Conservation (phyloP, 2,797 vertebrate genomes). For the Propithecus deckenii region DNA sequence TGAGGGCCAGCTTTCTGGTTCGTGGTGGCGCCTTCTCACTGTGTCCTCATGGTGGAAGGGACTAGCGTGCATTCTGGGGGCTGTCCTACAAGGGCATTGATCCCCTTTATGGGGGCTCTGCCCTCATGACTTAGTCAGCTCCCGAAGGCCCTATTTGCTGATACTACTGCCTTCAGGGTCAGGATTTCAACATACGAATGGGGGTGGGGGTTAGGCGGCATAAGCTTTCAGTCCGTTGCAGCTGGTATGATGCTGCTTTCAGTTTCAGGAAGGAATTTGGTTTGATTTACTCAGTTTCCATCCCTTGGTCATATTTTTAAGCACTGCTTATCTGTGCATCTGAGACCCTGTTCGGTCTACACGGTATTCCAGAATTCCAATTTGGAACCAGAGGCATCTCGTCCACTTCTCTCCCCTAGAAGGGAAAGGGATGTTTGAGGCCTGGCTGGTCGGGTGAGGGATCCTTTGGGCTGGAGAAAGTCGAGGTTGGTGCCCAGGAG, state of each 20-base stretch:
- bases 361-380: not conserved
- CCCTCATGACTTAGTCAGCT: not conserved
- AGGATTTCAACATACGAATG: not conserved
- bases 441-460: not conserved
- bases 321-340: not conserved
- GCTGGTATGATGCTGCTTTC: accelerated
- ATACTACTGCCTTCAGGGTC: not conserved
- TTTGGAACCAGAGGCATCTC: not conserved
- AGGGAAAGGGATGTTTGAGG: not conserved
- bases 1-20: not conserved
- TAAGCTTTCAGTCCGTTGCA: not conserved
- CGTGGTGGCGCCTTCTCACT: too few species aligned
- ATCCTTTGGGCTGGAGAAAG: not conserved
- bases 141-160: not conserved
- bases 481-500: not conserved
- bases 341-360: not conserved
- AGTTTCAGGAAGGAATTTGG: not conserved
- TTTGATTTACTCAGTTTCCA: not conserved
- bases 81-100: not conserved
- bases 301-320: not conserved
- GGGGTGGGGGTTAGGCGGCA: accelerated
- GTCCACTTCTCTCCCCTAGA: accelerated
- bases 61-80: not conserved
- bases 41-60: not conserved
- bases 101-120: not conserved